Conservation (phyloP, 2,797 vertebrate genomes). For the Antrozous pallidus region DNA sequence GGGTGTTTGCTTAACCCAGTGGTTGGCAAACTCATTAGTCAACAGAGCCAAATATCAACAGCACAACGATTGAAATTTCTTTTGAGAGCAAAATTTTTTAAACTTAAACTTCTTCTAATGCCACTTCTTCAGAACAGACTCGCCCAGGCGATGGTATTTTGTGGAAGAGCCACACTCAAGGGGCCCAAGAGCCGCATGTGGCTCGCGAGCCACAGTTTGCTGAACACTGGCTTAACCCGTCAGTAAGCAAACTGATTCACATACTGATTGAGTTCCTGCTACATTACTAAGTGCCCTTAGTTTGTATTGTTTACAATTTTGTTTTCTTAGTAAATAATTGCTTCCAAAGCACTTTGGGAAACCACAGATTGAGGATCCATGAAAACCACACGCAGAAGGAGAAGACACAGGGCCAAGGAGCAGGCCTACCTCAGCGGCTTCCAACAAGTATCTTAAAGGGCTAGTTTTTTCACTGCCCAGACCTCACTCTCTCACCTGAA, state of each 20-base stretch:
- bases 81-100: no score
- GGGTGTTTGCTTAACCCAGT: no score
- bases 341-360: not conserved
- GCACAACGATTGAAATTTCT: no score
- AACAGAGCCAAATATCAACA: no score
- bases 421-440: not conserved
- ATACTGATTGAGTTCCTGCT: not conserved
- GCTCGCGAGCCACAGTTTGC: no score
- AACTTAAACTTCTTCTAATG: no score
- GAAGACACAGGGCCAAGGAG: no score
- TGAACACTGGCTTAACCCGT: not conserved
- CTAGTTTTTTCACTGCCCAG: not conserved
- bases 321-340: not conserved
- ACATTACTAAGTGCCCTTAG: not conserved
- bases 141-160: no score
- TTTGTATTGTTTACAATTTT: not conserved
- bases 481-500: not conserved
- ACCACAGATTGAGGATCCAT: not conserved
- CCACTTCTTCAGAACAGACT: no score
- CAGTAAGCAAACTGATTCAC: not conserved
- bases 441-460: not conserved
- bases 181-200: no score
- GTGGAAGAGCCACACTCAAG: no score
- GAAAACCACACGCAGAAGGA: not conserved
- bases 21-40: no score